phyloP scores from a whole-genome alignment of 2,888 invertebrate genomes.

The Athetis lepigone region DNA sequence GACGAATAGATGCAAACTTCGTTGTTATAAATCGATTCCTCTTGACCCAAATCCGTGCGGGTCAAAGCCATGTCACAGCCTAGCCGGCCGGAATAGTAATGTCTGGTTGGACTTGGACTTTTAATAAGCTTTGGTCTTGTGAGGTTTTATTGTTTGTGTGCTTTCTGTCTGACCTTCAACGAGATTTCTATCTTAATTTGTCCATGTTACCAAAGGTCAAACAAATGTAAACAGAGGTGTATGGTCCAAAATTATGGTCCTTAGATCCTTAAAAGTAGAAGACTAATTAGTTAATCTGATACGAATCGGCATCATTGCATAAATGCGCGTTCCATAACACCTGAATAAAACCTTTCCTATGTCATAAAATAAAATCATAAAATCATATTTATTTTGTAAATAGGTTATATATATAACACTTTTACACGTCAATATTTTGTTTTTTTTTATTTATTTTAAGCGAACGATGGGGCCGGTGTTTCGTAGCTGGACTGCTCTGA shows the following conservation, averaged over 20 bases:
- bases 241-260: background rate
- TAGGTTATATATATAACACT: no score
- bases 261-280: no score
- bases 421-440: no score
- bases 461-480: no score
- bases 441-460: no score
- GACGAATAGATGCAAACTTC: constrained; percentile 50
- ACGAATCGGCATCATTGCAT: no score
- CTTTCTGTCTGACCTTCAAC: constrained; percentile 11
- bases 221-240: background rate
- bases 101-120: constrained; percentile 46
- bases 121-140: constrained; percentile 38
- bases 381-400: no score
- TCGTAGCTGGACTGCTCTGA: no score
- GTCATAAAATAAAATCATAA: no score
- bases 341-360: no score
- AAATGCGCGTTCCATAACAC: no score
- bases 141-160: constrained; percentile 7
- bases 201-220: background rate
- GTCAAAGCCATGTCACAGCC: constrained; percentile 84
- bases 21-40: constrained; percentile 82
- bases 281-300: no score
- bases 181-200: background rate
- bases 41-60: constrained; percentile 84
- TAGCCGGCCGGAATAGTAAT: constrained; percentile 72